Evolutionary conservation across 1,140 invertebrate genomes (phyloP), one percentile per base, ranked within the genome.

Genomic region (Cyclina sinensis): DNA sequence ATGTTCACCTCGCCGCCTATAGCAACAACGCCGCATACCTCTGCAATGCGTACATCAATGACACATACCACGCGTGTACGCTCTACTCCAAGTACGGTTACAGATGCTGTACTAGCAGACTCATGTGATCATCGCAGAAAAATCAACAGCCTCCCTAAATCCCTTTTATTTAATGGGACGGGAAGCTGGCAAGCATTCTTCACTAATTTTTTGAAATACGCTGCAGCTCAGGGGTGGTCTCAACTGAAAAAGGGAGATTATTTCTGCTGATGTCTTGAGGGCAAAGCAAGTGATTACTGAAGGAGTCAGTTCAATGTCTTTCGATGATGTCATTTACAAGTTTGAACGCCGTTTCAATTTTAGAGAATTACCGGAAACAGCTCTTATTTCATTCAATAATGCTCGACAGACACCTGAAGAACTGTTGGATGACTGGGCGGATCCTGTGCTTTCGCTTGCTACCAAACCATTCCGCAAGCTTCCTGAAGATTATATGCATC

Each of bases 361-460:
- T 43, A 16, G 27, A 43, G 74, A 78, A 14, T 27, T 78, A 37
- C 35, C 39, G 37, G 74, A 78, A 51, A 78, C 74, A 16, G 74
- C 74, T 9, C 27, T 5, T 11, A 43, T 78, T 14, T 35, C 35
- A 7, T 78, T 78, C 27, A 11, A 14, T 9, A 78, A 30, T 48
- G 43, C 74, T 9, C 3, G 39, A 4, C 74, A 78, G 27, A 27
- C 12, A 27, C 11, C 2, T 11, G 74, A 46, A 7, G 74, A 51
- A 73, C 35, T n/a, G 30, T 11, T 73, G 9, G 30, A 73, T 48
- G 74, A 46, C n/a, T 46, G 74, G 74, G 35, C 74, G 9, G 74
- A 78, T 12, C 18, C 37, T 21, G 74, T 78, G 3, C 12, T 78
- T 3, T 46, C 74, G 3, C 35, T 78, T n/a, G 74, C 74, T 18